A percentile compares a stretch with the other conserved stretches of the same genome.
Conservation (phyloP, 2,797 vertebrate species). For the Alcedo atthis region DNA sequence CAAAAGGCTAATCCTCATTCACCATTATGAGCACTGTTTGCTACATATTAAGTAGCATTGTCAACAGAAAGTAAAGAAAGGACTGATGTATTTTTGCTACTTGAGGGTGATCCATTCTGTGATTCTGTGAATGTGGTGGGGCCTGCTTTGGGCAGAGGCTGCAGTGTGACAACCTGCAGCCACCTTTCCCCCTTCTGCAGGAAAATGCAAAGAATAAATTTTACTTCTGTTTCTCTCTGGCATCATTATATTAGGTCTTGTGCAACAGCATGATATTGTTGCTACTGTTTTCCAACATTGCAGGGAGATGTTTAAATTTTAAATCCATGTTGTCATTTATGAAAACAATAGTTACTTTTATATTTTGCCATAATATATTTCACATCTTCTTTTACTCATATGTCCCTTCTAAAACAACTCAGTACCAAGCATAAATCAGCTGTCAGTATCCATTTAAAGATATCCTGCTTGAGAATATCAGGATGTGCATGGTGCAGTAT, state of each 20-base stretch:
- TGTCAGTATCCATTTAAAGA: slow-evolving; percentile 25
- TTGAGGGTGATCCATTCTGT: neutral
- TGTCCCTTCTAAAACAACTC: neutral
- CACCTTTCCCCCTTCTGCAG: neutral
- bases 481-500: neutral
- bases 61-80: neutral
- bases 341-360: slow-evolving; percentile 18
- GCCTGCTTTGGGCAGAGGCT: neutral
- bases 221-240: neutral
- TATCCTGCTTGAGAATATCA: slow-evolving; percentile 34
- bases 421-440: neutral
- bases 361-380: neutral
- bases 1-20: neutral
- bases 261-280: neutral
- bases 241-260: neutral
- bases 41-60: neutral
- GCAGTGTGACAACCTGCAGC: neutral
- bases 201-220: neutral
- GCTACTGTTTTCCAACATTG: neutral
- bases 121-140: neutral
- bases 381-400: slow-evolving; percentile 8
- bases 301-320: slow-evolving; percentile 1
- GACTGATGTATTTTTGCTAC: neutral
- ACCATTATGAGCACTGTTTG: neutral
- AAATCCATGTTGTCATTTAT: neutral